Evolutionary conservation across 2,888 invertebrate genomes (phyloP), one percentile per base, ranked within the genome.

Genomic region (Sphecodes monilicornis): DNA sequence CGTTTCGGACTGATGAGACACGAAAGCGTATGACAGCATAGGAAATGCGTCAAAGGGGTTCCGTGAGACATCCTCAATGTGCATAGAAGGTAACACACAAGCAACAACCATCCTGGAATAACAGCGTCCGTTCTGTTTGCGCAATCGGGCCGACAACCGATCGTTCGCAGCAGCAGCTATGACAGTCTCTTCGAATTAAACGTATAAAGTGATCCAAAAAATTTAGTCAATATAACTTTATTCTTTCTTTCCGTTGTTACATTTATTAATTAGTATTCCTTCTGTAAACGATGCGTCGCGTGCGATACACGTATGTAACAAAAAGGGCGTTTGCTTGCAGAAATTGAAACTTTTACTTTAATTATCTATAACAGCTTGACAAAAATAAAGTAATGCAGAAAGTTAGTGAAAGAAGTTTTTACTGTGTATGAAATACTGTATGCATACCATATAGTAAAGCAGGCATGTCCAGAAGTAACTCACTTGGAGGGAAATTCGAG

Each of bases 61-160:
- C 81, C 88, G 75, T 71, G 78, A 64, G 80, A 88, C 90, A 90
- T 80, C 68, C 79, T 89, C 78, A 87, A 87, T 84, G 86, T 89
- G 83, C 82, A 88, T 77, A 87, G 75, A 84, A 79, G 91, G 90
- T 87, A 87, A 93, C 93, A 93, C 85, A 93, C 93, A 93, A 90
- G 92, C 93, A 93, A 92, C 93, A 93, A 92, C 88, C 92, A 93
- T 92, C 91, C 90, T 89, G 89, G 86, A 91, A 91, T 91, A 93
- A 87, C 86, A 92, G 87, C 91, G 88, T 86, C 91, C 90, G 82
- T 90, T 78, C 86, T 91, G 86, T 36, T 86, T 80, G 84, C 80
- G 78, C 82, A 88, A 82, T 71, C 68, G 74, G 84, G 87, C 82
- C 78, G 77, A 86, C 81, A 85, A 90, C 87, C 82, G 87, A 85